Percentiles rank a stretch among this genome's conserved stretches.
Conservation (phyloP, 2,113 vertebrate genomes). For the Crocuta crocuta region DNA sequence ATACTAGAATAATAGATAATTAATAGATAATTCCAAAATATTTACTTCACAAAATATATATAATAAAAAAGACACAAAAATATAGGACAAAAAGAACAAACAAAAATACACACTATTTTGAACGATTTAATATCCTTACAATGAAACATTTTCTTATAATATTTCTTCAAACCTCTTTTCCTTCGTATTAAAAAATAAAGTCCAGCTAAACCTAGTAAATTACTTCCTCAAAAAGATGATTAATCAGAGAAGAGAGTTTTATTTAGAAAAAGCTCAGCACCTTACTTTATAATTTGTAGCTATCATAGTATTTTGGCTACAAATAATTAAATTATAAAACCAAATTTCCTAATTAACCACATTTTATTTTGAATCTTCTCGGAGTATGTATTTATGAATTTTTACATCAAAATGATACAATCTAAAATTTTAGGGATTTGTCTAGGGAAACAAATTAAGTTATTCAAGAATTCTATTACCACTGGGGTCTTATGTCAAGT, state of each 20-base stretch:
- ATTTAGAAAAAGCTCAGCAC: background rate
- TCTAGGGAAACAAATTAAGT: background rate
- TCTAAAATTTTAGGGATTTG: background rate
- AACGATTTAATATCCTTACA: background rate
- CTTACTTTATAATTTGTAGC: background rate
- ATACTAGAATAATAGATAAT: background rate
- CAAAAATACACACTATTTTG: background rate
- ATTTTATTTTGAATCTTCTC: background rate
- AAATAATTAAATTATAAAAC: background rate
- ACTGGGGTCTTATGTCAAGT: background rate
- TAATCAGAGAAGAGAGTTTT: background rate
- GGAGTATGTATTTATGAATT: background rate
- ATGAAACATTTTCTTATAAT: background rate
- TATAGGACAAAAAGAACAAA: background rate
- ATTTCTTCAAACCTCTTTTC: background rate
- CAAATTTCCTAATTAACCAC: background rate
- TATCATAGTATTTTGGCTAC: background rate
- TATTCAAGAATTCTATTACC: background rate
- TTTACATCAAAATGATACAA: background rate
- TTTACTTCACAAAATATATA: background rate
- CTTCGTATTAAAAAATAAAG: background rate
- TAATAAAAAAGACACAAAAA: background rate
- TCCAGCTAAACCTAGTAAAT: background rate
- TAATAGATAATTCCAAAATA: background rate
- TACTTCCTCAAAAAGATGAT: background rate